A percentile compares a stretch with the other conserved stretches of the same genome.
phyloP scores from a whole-genome alignment of 2,113 vertebrate genomes.

The Anas platyrhynchos region DNA sequence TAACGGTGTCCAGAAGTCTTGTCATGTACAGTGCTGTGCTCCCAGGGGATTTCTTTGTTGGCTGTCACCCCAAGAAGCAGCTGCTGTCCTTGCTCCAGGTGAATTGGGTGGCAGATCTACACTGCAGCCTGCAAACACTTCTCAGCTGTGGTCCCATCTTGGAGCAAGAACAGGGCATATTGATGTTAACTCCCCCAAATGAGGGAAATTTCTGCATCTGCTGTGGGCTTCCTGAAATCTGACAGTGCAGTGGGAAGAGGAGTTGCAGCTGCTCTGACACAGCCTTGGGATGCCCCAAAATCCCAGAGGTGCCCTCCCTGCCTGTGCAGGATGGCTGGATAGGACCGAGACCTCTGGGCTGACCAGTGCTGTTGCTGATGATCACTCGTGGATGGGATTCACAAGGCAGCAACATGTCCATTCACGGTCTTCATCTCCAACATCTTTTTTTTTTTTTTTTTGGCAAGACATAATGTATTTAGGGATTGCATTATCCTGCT shows the following conservation, averaged over 20 bases:
- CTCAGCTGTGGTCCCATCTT: not conserved
- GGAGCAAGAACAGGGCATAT: not conserved
- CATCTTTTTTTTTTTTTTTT: not conserved
- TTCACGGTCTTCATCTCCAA: not conserved
- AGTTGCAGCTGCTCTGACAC: not conserved
- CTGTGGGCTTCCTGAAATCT: not conserved
- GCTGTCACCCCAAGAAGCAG: fast-evolving
- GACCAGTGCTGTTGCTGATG: not conserved
- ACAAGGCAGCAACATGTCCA: not conserved
- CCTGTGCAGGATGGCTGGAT: not conserved
- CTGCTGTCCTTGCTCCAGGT: fast-evolving
- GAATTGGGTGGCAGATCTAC: not conserved
- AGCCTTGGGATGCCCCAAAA: not conserved
- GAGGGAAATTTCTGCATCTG: not conserved
- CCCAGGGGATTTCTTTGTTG: not conserved
- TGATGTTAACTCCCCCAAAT: not conserved
- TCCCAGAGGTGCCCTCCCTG: not conserved
- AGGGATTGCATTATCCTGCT: not conserved
- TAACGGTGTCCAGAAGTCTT: not conserved
- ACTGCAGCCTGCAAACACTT: not conserved
- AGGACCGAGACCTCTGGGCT: not conserved
- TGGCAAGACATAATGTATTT: not conserved
- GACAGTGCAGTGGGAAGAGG: fast-evolving
- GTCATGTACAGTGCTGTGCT: not conserved
- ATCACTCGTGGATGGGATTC: not conserved